Percentiles rank a stretch among this genome's conserved stretches.
These are phyloP conservation scores for Pseudorhiza aurosa DNA, from an alignment of 30 jellyfish, hydroid and myxozoan genomes.

Conservation along the genomic window DNA sequence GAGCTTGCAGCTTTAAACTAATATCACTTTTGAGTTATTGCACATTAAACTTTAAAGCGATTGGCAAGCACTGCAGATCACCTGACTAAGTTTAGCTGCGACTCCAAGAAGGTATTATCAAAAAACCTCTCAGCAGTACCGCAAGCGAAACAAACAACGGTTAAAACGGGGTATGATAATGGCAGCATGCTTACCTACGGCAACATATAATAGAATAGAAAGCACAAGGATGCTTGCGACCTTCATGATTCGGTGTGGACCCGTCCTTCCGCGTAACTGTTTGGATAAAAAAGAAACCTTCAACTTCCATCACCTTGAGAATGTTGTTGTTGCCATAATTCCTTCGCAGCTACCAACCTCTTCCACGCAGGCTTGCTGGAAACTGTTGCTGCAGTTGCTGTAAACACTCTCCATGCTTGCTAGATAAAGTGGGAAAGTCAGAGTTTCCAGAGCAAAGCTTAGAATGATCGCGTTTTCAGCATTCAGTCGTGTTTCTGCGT, in stretches of 20 bases:
- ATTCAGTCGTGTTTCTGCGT: not conserved
- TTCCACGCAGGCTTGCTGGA: not conserved
- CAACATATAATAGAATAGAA: not conserved
- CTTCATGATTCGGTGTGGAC: not conserved
- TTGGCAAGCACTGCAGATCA: no score
- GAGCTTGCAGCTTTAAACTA: no score
- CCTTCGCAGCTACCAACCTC: not conserved
- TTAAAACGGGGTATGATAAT: no score
- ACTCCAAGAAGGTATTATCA: no score
- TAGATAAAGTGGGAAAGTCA: not conserved
- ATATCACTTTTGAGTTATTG: no score
- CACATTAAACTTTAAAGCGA: no score
- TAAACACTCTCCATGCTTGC: not conserved
- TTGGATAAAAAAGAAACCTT: not conserved
- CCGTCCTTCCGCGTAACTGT: not conserved
- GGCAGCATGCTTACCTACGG: not conserved
- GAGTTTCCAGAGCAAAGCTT: not conserved
- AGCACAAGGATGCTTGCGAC: not conserved
- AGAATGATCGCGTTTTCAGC: not conserved
- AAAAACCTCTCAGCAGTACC: no score
- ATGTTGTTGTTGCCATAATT: constrained; percentile 5
- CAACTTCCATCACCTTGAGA: constrained; percentile 12
- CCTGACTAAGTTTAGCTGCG: no score
- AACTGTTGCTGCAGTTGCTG: not conserved
- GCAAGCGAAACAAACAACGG: no score